Evolutionary conservation across 2,113 vertebrate species (phyloP).

Genomic region (Ginglymostoma cirratum): DNA sequence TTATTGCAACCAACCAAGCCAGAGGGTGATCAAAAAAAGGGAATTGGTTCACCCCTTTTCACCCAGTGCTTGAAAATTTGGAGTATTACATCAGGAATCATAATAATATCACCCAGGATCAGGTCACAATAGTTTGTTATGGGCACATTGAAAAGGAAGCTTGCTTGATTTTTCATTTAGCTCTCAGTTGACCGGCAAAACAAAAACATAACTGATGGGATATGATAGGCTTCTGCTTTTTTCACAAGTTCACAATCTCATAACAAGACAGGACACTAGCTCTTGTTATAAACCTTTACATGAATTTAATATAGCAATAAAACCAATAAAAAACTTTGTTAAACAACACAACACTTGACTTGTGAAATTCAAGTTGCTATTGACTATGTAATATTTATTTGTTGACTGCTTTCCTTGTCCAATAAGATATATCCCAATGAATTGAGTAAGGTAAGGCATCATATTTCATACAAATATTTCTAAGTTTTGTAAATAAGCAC

Average conservation of each 20-base stretch:
- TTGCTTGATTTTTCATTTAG: not conserved
- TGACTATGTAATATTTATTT: not conserved
- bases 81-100: too few relatives aligned
- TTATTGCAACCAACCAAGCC: too few relatives aligned
- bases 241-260: not conserved
- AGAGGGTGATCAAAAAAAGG: too few relatives aligned
- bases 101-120: too few relatives aligned
- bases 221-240: not conserved
- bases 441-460: not conserved
- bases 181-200: not conserved
- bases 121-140: not conserved
- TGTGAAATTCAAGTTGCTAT: not conserved
- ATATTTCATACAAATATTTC: not conserved
- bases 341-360: not conserved
- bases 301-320: not conserved
- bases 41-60: too few relatives aligned
- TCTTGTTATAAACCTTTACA: not conserved
- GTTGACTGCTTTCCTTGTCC: not conserved
- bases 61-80: too few relatives aligned
- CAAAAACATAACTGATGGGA: not conserved
- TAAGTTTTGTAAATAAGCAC: not conserved
- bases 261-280: not conserved
- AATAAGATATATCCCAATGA: not conserved
- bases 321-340: not conserved
- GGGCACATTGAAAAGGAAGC: not conserved